A percentile compares a stretch with the other conserved stretches of the same genome.
Conservation (phyloP, 64 coral and sea anemone species). For the Montipora cactus region DNA sequence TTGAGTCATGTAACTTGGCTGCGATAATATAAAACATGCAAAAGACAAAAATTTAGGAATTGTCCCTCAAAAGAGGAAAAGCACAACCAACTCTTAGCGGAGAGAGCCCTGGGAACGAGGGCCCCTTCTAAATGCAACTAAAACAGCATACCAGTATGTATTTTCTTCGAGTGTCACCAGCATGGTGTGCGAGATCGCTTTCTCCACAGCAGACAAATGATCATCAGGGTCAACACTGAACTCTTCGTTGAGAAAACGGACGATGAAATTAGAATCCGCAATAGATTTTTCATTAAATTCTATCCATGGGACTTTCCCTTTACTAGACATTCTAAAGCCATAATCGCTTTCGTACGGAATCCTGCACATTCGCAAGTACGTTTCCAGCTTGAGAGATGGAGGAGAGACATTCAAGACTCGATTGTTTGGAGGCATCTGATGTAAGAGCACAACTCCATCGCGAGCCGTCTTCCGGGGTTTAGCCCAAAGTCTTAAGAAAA, state of each 20-base stretch:
- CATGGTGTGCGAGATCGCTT: slow-evolving; percentile 44
- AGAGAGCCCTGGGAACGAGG: no score
- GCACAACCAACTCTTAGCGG: no score
- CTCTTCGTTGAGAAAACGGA: slow-evolving; percentile 72
- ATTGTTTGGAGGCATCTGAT: slow-evolving; percentile 38
- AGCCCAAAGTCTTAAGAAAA: not conserved
- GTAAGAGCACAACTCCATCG: slow-evolving; percentile 40
- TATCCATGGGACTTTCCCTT: slow-evolving; percentile 72
- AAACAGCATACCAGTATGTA: slow-evolving; percentile 58
- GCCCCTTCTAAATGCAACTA: not conserved
- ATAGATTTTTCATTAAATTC: slow-evolving; percentile 32
- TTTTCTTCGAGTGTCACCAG: slow-evolving; percentile 73
- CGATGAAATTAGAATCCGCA: slow-evolving; percentile 69
- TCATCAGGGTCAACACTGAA: slow-evolving; percentile 60
- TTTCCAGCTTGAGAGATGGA: slow-evolving; percentile 66
- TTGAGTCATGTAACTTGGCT: no score
- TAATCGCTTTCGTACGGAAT: slow-evolving; percentile 67
- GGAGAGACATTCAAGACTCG: slow-evolving; percentile 56
- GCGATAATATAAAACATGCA: no score
- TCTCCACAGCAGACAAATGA: slow-evolving; percentile 56
- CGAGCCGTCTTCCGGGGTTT: slow-evolving; percentile 9
- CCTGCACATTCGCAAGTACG: slow-evolving; percentile 62
- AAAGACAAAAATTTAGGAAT: no score
- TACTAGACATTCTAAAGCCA: slow-evolving; percentile 50
- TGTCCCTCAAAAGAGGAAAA: no score